Evolutionary conservation across 2,888 invertebrate species (phyloP).

Genomic region (Dione vanillae): DNA sequence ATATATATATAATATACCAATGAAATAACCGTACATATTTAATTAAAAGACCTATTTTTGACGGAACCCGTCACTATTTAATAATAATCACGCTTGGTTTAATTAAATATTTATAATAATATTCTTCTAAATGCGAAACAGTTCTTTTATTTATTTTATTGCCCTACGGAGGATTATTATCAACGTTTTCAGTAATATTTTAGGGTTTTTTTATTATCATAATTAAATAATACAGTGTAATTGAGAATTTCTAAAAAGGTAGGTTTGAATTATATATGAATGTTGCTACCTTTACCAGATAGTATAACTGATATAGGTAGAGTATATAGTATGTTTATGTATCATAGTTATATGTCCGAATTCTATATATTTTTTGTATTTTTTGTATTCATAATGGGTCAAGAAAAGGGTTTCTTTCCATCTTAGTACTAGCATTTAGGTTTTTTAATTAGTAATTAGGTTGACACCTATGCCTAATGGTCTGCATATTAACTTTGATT

Average conservation of each 20-base stretch:
- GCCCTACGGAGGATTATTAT: constrained; percentile 15
- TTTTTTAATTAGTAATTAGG: too few species aligned
- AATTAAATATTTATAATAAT: constrained; percentile 4
- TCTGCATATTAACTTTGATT: background rate
- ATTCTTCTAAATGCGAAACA: constrained; percentile 5
- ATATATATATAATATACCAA: too few species aligned
- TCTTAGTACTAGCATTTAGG: too few species aligned
- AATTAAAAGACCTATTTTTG: background rate
- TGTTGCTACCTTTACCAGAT: too few species aligned
- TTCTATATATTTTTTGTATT: too few species aligned
- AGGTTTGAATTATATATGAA: too few species aligned
- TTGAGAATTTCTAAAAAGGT: background rate
- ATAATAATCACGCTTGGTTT: background rate
- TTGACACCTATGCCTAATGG: background rate
- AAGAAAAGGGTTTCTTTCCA: too few species aligned
- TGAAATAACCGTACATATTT: too few species aligned
- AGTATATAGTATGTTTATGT: too few species aligned
- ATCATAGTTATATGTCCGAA: too few species aligned
- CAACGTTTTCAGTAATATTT: constrained; percentile 15
- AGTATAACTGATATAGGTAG: too few species aligned
- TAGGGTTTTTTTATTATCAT: background rate
- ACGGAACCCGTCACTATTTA: background rate
- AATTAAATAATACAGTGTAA: constrained; percentile 5
- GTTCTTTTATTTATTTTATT: constrained; percentile 7
- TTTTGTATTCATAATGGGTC: too few species aligned